Evolutionary conservation across 2,113 vertebrate species (phyloP).

Genomic region (Notarius lentiginosus): DNA sequence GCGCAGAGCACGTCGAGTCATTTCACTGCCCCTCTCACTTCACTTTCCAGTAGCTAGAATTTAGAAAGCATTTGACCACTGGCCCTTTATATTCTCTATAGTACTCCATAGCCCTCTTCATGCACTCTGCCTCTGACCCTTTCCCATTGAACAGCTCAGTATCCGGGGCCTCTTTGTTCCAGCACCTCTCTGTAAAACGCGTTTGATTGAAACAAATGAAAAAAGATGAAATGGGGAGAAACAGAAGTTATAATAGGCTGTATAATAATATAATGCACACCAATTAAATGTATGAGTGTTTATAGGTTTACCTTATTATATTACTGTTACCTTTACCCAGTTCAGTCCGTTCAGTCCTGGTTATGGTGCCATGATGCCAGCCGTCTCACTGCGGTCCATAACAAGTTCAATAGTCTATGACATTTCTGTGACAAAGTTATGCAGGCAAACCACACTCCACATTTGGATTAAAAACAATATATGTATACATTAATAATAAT

Average conservation of each 20-base stretch:
- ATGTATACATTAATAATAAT: no score
- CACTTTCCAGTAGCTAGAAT: slow-evolving; percentile 48
- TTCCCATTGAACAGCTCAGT: slow-evolving; percentile 45
- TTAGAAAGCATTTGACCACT: slow-evolving; percentile 44
- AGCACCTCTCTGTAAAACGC: slow-evolving; percentile 37
- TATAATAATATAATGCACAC: neutral
- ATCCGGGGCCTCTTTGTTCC: slow-evolving; percentile 48
- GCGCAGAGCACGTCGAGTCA: slow-evolving; percentile 65
- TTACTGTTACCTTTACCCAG: neutral
- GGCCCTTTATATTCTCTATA: slow-evolving; percentile 27
- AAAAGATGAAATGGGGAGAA: slow-evolving; percentile 10
- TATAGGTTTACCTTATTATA: neutral
- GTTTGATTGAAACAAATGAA: slow-evolving; percentile 46
- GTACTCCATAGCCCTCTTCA: slow-evolving; percentile 19
- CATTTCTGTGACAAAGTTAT: neutral
- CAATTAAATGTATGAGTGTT: neutral
- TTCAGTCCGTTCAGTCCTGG: neutral
- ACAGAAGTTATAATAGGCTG: no score
- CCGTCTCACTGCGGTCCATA: neutral
- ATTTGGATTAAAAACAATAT: neutral
- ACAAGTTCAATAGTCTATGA: neutral
- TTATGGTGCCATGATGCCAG: neutral
- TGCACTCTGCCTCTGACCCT: slow-evolving; percentile 35
- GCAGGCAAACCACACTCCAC: neutral
- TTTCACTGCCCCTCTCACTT: slow-evolving; percentile 60